These are phyloP conservation scores for Papilio protenor DNA, from an alignment of 2,888 invertebrate genomes.

Conservation along the genomic window DNA sequence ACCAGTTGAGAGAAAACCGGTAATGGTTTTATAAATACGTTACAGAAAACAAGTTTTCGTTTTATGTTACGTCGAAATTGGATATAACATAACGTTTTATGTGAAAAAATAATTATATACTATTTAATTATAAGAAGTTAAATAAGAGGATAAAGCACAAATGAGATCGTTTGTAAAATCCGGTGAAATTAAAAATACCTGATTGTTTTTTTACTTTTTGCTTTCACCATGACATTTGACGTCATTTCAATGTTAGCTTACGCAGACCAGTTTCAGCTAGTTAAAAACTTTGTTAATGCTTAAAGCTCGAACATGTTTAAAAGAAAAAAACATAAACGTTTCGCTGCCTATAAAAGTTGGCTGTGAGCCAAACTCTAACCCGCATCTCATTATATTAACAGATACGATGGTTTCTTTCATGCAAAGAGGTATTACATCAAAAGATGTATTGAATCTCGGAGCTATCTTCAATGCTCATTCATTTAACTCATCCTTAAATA, in stretches of 20 bases:
- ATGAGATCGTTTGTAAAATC: not conserved
- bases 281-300: slow-evolving; percentile 8
- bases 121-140: not conserved
- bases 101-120: not conserved
- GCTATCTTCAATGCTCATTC: not conserved
- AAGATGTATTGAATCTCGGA: slow-evolving; percentile 13
- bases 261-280: not conserved
- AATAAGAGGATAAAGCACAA: not conserved
- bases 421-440: slow-evolving; percentile 11
- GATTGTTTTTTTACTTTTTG: not conserved
- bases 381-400: slow-evolving; percentile 29
- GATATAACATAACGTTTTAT: not conserved
- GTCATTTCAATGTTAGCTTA: not conserved
- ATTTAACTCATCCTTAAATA: not conserved
- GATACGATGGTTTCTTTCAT: slow-evolving; percentile 26
- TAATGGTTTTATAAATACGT: slow-evolving; percentile 33
- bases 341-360: slow-evolving; percentile 25
- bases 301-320: slow-evolving; percentile 13
- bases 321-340: slow-evolving; percentile 20
- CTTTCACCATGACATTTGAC: not conserved
- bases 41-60: slow-evolving; percentile 7
- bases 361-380: slow-evolving; percentile 26
- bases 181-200: not conserved
- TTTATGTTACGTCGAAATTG: slow-evolving; percentile 12
- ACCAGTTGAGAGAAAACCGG: slow-evolving; percentile 19